Evolutionary conservation across 1,140 invertebrate genomes (phyloP).

Genomic region (Ganaspis sp.): DNA sequence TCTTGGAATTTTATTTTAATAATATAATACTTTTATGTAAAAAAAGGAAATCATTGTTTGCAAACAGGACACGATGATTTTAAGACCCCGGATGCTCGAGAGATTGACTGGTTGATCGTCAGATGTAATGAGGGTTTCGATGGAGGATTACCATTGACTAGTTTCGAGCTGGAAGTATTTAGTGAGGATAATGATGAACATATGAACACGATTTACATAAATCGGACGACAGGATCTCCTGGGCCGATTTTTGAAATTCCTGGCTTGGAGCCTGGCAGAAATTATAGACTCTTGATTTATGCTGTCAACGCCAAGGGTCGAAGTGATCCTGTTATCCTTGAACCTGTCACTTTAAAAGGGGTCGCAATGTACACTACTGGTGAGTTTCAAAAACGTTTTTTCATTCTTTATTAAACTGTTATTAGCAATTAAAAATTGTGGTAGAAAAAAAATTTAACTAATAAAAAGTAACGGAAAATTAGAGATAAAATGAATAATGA

Average conservation of each 20-base stretch:
- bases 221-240: constrained; percentile 71
- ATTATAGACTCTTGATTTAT: constrained; percentile 85
- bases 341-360: constrained; percentile 87
- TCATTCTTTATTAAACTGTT: too few species aligned
- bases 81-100: constrained; percentile 86
- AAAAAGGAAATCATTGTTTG: background rate
- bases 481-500: too few species aligned
- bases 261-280: constrained; percentile 84
- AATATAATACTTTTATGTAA: background rate
- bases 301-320: constrained; percentile 89
- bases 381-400: too few species aligned
- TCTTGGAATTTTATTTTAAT: too few species aligned
- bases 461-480: too few species aligned
- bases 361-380: constrained; percentile 80
- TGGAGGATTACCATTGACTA: constrained; percentile 89
- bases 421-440: too few species aligned
- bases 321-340: constrained; percentile 87
- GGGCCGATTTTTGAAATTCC: constrained; percentile 84
- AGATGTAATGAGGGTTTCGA: constrained; percentile 90
- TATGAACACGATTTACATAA: constrained; percentile 65
- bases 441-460: too few species aligned
- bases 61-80: constrained; percentile 78
- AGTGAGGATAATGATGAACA: constrained; percentile 68
- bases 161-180: constrained; percentile 86
- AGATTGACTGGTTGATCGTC: constrained; percentile 82